A percentile compares a stretch with the other conserved stretches of the same genome.
Evolutionary conservation across 2,797 vertebrate genomes (phyloP).

Genomic region (Amniataba percoides): DNA sequence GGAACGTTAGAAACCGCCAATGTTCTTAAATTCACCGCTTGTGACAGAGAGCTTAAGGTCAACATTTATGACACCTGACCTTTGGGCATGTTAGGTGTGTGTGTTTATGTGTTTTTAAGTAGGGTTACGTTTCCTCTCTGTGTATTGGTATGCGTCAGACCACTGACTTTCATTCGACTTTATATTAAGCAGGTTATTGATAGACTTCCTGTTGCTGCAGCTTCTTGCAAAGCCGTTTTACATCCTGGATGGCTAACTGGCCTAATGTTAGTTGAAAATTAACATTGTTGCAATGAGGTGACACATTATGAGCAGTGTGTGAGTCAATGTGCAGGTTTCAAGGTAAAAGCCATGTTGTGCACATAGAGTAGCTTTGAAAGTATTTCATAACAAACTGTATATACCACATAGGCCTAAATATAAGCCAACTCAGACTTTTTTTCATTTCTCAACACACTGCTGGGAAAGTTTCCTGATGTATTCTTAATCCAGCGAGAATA

Average conservation of each 20-base stretch:
- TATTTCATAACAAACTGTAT: neutral
- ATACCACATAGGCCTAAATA: neutral
- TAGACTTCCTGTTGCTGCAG: conserved; percentile 30
- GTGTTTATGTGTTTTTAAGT: neutral
- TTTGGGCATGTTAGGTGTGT: neutral
- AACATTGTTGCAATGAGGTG: neutral
- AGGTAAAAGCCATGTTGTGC: neutral
- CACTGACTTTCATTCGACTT: conserved; percentile 4
- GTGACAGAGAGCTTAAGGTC: conserved; percentile 15
- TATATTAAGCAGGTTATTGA: conserved; percentile 8
- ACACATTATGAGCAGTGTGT: neutral
- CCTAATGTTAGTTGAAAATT: conserved; percentile 6
- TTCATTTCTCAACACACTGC: no score
- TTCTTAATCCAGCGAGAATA: neutral
- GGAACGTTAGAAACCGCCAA: neutral
- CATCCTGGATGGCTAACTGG: neutral
- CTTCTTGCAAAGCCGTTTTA: conserved; percentile 15
- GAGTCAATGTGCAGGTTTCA: neutral
- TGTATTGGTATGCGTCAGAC: neutral
- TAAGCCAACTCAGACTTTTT: no score
- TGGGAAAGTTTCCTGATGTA: neutral
- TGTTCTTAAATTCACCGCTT: neutral
- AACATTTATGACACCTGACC: neutral
- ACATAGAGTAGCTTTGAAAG: no score
- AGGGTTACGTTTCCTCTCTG: neutral